These are phyloP conservation scores for Calosoma granatense DNA, from an alignment of 1,140 invertebrate species.

Conservation along the genomic window DNA sequence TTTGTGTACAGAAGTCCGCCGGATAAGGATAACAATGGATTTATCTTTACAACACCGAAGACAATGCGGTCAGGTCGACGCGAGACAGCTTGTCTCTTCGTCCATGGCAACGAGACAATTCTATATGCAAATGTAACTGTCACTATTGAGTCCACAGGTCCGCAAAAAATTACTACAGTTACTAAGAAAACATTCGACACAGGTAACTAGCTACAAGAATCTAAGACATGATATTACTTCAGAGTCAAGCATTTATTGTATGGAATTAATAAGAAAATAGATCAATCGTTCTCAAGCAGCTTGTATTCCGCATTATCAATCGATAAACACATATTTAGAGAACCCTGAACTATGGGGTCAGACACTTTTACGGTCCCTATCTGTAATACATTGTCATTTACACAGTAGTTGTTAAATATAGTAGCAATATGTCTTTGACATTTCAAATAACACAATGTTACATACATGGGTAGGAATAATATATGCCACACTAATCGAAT, in stretches of 20 bases:
- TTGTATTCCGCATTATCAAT: too few species aligned
- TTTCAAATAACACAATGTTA: too few species aligned
- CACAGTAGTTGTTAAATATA: too few species aligned
- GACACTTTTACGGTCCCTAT: not conserved
- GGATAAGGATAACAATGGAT: too few species aligned
- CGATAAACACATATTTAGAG: not conserved
- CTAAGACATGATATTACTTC: not conserved
- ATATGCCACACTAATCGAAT: too few species aligned
- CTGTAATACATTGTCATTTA: too few species aligned
- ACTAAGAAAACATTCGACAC: not conserved
- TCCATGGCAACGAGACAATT: not conserved
- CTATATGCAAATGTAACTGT: not conserved
- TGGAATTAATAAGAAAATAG: not conserved
- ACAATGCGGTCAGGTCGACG: not conserved
- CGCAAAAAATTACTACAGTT: not conserved
- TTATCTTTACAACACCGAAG: not conserved
- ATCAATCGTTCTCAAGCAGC: too few species aligned
- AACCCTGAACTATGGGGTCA: not conserved
- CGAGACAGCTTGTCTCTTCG: not conserved
- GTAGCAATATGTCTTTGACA: too few species aligned
- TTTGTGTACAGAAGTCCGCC: too few species aligned
- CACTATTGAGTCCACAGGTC: not conserved
- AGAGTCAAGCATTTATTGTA: not conserved
- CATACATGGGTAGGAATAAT: too few species aligned
- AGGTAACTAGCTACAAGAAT: not conserved